Evolutionary conservation across 2,888 invertebrate genomes (phyloP), one percentile per base, ranked within the genome.

Genomic region (Mythimna impura): DNA sequence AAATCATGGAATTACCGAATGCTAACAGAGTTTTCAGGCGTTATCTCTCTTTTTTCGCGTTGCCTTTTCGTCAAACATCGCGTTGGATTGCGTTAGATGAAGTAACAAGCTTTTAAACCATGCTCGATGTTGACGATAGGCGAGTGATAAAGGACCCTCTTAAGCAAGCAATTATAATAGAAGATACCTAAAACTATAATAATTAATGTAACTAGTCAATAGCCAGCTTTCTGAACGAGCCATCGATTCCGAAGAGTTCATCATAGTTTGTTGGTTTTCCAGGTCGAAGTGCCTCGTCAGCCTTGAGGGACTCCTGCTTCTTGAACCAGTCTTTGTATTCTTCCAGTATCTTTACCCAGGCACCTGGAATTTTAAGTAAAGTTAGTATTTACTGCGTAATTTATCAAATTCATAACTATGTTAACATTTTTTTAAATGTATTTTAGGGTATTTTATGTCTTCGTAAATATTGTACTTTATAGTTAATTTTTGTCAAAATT

Each of bases 181-280:
- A 0, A 40, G 12, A 47, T 47, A 47, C 43, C 14, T 52, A 12
- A 57, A 43, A 20, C 20, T 73, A 47, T 47, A 47, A 47, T 47
- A n/a, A 43, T 5, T 52, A 52, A 52, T 9, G 8, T 52, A 47
- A 8, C 81, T 93, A 95, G 93, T 98, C 98, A 88, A 98, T 98
- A 79, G 97, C 95, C 30, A 99, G 95, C 92, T 98, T 98, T 89
- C 98, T 97, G 92, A 98, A 98, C 34, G 98, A 98, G 62, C 98
- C 98, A 84, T 98, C 98, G 86, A 98, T 97, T 4, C 98, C 98
- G 86, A 98, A 98, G 0, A 98, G 95, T 88, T 98, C 98, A 82
- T 98, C 98, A 84, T 98, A 97, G 81, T 98, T 98, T 88, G 98
- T 98, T 67, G 98, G 98, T 89, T 97, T 98, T 47, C 98, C 98